Evolutionary conservation across 1,140 invertebrate genomes (phyloP).

Genomic region (Forficula auricularia): DNA sequence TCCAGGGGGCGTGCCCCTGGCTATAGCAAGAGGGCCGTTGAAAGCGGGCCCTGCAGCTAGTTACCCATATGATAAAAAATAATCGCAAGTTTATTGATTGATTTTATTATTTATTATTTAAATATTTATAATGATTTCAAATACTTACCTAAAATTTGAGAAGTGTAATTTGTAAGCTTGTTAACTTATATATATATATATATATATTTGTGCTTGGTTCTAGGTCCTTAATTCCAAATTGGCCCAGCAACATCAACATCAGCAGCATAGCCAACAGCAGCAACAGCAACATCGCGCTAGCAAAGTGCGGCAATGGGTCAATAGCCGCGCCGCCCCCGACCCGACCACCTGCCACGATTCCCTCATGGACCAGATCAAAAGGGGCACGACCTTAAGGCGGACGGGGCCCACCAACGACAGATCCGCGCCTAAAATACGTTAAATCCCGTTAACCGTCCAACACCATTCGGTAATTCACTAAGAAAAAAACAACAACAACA

Average conservation of each 20-base stretch:
- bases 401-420: constrained; percentile 46
- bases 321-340: constrained; percentile 31
- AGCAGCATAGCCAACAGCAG: constrained; percentile 29
- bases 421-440: constrained; percentile 50
- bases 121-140: no score
- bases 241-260: constrained; percentile 34
- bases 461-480: not conserved
- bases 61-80: no score
- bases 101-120: no score
- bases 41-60: no score
- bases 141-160: no score
- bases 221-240: constrained; percentile 59
- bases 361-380: constrained; percentile 79
- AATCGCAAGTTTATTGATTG: no score
- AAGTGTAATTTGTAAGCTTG: no score
- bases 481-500: no score
- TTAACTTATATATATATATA: no score
- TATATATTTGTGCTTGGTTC: constrained; percentile 17
- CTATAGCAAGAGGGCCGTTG: no score
- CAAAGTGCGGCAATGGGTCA: constrained; percentile 48
- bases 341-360: constrained; percentile 37
- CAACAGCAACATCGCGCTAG: constrained; percentile 29
- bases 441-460: constrained; percentile 19
- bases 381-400: constrained; percentile 56
- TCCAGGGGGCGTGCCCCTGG: no score